These are phyloP conservation scores for Nymphalis urticae DNA, from an alignment of 2,888 invertebrate genomes.

Conservation along the genomic window DNA sequence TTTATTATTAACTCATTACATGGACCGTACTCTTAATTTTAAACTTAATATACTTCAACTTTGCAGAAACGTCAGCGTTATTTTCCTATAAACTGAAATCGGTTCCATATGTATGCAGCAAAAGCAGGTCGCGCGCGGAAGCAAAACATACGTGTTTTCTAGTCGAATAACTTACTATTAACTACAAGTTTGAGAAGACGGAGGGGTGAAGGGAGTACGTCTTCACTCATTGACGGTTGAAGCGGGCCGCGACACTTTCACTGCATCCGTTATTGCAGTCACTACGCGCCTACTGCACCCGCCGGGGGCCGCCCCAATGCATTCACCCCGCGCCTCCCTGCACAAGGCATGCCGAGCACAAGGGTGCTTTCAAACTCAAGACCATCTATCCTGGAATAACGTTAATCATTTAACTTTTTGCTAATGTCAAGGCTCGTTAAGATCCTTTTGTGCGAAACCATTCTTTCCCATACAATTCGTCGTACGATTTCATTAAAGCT, in stretches of 20 bases:
- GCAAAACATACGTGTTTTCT: slow-evolving; percentile 42
- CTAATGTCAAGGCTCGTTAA: slow-evolving; percentile 10
- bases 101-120: slow-evolving; percentile 20
- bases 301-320: slow-evolving; percentile 72
- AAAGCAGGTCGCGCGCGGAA: slow-evolving; percentile 34
- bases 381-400: slow-evolving; percentile 47
- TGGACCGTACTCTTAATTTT: no score
- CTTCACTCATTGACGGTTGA: slow-evolving; percentile 82
- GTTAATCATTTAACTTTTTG: slow-evolving; percentile 35
- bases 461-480: not conserved
- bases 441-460: not conserved
- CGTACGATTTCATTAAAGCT: not conserved
- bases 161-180: slow-evolving; percentile 67
- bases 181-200: slow-evolving; percentile 77
- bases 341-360: slow-evolving; percentile 63
- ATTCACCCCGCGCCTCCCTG: slow-evolving; percentile 70
- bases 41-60: no score
- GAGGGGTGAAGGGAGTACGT: slow-evolving; percentile 77
- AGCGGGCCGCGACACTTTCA: slow-evolving; percentile 81
- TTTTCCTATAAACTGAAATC: not conserved
- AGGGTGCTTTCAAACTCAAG: slow-evolving; percentile 72
- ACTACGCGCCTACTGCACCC: slow-evolving; percentile 78
- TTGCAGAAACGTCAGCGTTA: no score
- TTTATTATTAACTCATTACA: not conserved
- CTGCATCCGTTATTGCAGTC: slow-evolving; percentile 80